These are phyloP conservation scores for Taphrorychus bicolor DNA, from an alignment of 2,888 invertebrate species.

Conservation along the genomic window DNA sequence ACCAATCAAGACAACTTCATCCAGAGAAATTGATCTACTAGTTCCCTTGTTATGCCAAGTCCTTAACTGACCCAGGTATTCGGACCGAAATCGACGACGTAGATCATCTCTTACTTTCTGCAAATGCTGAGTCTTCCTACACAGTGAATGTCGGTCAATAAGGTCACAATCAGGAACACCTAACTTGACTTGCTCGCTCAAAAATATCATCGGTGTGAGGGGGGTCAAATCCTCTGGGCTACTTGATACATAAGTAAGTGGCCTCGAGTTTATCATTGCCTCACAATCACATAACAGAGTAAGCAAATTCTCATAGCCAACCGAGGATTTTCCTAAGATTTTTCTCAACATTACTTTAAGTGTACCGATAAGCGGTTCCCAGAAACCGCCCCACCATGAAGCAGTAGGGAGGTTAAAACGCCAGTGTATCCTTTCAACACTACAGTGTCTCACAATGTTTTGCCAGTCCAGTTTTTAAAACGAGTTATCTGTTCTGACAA, in stretches of 20 bases:
- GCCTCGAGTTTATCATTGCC: slow-evolving; percentile 50
- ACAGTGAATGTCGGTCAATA: slow-evolving; percentile 34
- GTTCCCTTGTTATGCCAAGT: too few species aligned
- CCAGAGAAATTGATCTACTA: slow-evolving; percentile 15
- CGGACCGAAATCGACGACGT: slow-evolving; percentile 40
- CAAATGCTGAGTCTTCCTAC: slow-evolving; percentile 30
- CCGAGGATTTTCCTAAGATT: slow-evolving; percentile 49
- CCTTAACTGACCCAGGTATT: slow-evolving; percentile 43
- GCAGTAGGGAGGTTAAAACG: slow-evolving; percentile 54
- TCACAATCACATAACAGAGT: slow-evolving; percentile 50
- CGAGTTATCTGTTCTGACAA: slow-evolving; percentile 24
- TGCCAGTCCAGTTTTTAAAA: slow-evolving; percentile 11
- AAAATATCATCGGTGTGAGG: slow-evolving; percentile 47
- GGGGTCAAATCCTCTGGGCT: slow-evolving; percentile 38
- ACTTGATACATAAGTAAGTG: too few species aligned
- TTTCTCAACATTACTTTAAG: slow-evolving; percentile 53
- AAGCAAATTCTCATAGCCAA: slow-evolving; percentile 44
- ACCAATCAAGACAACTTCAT: slow-evolving; percentile 24
- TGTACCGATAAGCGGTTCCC: slow-evolving; percentile 55
- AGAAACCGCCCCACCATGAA: slow-evolving; percentile 59
- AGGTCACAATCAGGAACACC: slow-evolving; percentile 43
- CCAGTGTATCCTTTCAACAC: slow-evolving; percentile 44
- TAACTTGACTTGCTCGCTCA: slow-evolving; percentile 39
- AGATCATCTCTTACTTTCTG: slow-evolving; percentile 44
- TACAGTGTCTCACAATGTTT: slow-evolving; percentile 36